phyloP scores from a whole-genome alignment of 2,113 vertebrate genomes.

The Misgurnus mizolepis region DNA sequence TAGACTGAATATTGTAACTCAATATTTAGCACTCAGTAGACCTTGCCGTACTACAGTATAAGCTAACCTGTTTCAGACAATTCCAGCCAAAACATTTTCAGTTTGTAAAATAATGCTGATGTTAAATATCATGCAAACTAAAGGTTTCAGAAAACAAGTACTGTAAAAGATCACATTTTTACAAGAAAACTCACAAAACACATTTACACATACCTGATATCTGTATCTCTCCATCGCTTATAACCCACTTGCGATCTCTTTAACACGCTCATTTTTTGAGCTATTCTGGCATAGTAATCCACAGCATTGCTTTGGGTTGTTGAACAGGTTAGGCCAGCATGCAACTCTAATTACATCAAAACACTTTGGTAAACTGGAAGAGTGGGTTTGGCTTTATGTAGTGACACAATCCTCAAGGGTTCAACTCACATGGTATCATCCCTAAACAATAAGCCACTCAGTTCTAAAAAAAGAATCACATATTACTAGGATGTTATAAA shows the following conservation, averaged over 20 bases:
- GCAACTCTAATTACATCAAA: not conserved
- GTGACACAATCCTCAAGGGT: not conserved
- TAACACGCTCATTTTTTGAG: not conserved
- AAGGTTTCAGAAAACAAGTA: not conserved
- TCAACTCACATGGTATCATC: not conserved
- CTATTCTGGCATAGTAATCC: not conserved
- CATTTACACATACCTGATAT: not conserved
- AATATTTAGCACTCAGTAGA: not conserved
- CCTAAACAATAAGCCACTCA: not conserved
- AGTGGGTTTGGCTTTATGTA: not conserved
- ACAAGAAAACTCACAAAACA: not conserved
- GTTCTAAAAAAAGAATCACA: not conserved
- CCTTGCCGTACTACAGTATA: not conserved
- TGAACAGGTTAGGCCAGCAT: slow-evolving; percentile 6
- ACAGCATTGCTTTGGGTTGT: not conserved
- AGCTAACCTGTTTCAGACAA: not conserved
- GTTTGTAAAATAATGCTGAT: not conserved
- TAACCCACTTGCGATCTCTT: slow-evolving; percentile 11
- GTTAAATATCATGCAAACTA: not conserved
- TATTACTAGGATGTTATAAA: not conserved
- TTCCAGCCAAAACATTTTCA: not conserved
- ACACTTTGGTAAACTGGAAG: slow-evolving; percentile 1
- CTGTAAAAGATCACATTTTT: not conserved
- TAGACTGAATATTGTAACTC: not conserved
- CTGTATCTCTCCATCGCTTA: slow-evolving; percentile 17